Percentiles rank a stretch among this genome's conserved stretches.
Conservation (phyloP, 2,797 vertebrate species). For the Halcyon chelicuti region DNA sequence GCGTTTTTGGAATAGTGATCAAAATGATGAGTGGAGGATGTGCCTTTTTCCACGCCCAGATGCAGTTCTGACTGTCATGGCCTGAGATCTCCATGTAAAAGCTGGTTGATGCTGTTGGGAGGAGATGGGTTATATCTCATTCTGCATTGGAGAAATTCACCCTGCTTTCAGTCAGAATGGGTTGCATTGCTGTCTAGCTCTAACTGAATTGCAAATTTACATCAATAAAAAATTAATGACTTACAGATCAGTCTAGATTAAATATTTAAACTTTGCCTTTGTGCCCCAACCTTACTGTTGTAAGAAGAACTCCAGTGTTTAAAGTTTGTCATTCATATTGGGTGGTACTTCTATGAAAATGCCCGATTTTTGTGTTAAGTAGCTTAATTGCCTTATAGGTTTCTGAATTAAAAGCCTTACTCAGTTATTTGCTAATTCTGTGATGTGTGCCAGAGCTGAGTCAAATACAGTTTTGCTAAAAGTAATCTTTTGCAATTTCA, state of each 20-base stretch:
- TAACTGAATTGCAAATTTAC: conserved; percentile 54
- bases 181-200: background rate
- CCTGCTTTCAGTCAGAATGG: background rate
- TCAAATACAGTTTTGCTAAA: background rate
- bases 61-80: background rate
- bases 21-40: background rate
- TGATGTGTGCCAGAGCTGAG: background rate
- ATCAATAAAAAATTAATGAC: conserved; percentile 54
- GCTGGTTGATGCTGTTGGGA: background rate
- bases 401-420: conserved; percentile 5
- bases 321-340: background rate
- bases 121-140: background rate
- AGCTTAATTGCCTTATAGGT: background rate
- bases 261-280: conserved; percentile 52
- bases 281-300: background rate
- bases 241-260: conserved; percentile 29
- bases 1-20: background rate
- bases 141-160: background rate
- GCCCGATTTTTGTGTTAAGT: background rate
- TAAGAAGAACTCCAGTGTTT: background rate
- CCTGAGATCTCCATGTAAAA: background rate
- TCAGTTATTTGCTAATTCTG: background rate
- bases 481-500: background rate
- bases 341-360: background rate
- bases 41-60: background rate